These are phyloP conservation scores for Bergia puertoricense DNA, from an alignment of 92 coral and sea anemone genomes.

Conservation along the genomic window DNA sequence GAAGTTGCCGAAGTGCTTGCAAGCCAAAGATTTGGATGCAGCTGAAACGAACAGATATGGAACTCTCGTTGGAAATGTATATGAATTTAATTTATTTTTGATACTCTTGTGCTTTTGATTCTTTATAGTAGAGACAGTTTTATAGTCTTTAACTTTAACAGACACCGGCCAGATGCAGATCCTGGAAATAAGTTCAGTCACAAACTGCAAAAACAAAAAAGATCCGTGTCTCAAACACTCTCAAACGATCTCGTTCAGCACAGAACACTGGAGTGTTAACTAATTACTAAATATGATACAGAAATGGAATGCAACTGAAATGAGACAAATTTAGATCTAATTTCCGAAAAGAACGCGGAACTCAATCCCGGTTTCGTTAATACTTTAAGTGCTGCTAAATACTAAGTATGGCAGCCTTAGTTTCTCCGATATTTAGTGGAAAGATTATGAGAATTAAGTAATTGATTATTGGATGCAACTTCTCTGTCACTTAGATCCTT, in stretches of 20 bases:
- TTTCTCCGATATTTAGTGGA: neutral
- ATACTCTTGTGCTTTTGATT: neutral
- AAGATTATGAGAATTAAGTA: neutral
- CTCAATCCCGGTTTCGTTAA: neutral
- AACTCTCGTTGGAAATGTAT: neutral
- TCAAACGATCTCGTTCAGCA: neutral
- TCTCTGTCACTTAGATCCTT: neutral
- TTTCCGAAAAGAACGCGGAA: neutral
- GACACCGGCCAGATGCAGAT: neutral
- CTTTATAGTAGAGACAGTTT: neutral
- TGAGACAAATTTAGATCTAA: neutral
- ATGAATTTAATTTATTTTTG: slow-evolving; percentile 22
- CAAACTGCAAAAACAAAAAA: neutral
- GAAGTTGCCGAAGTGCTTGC: neutral
- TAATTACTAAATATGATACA: neutral
- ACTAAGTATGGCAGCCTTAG: neutral
- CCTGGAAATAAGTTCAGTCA: neutral
- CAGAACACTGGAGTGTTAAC: neutral
- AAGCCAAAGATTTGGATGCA: neutral
- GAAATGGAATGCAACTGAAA: neutral
- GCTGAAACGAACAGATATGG: neutral
- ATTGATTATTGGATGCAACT: neutral
- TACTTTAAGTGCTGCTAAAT: neutral
- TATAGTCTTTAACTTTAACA: neutral
- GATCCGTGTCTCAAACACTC: neutral